A percentile compares a stretch with the other conserved stretches of the same genome.
Evolutionary conservation across 53 echinoderm and acorn worm species (phyloP).

Genomic region (Hippasteria phrygiana): DNA sequence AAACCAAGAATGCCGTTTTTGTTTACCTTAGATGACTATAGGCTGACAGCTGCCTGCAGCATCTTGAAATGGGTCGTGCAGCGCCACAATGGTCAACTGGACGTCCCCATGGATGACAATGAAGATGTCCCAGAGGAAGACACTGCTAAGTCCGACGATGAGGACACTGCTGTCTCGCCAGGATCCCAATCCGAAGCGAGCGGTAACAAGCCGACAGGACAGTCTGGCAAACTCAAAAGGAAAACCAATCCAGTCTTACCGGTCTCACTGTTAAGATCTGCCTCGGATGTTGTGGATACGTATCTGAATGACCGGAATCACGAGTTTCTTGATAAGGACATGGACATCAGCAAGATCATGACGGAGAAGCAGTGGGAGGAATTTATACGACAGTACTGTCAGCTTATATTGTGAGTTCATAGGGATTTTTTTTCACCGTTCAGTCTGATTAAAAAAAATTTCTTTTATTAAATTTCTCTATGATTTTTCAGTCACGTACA

Average conservation of each 20-base stretch:
- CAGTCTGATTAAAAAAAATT: no score
- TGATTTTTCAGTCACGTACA: no score
- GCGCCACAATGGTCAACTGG: constrained; percentile 87
- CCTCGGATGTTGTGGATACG: constrained; percentile 78
- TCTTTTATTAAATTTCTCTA: no score
- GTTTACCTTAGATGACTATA: constrained; percentile 79
- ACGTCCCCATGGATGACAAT: constrained; percentile 69
- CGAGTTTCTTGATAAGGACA: constrained; percentile 80
- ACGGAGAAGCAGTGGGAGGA: constrained; percentile 83
- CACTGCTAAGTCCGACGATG: neutral
- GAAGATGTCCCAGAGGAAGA: constrained; percentile 65
- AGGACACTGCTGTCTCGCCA: constrained; percentile 16
- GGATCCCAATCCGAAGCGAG: constrained; percentile 16
- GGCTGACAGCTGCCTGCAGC: constrained; percentile 78
- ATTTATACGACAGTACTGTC: constrained; percentile 90
- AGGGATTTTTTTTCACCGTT: neutral
- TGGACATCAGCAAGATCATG: constrained; percentile 41
- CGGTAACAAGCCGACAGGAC: neutral
- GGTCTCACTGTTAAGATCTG: constrained; percentile 71
- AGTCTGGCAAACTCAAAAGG: constrained; percentile 57
- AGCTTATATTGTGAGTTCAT: constrained; percentile 83
- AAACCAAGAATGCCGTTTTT: no score
- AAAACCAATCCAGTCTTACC: constrained; percentile 71
- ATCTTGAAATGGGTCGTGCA: constrained; percentile 90
- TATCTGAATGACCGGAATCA: constrained; percentile 68